A percentile compares a stretch with the other conserved stretches of the same genome.
Evolutionary conservation across 1,140 invertebrate genomes (phyloP).

Genomic region (Ips nitidus): DNA sequence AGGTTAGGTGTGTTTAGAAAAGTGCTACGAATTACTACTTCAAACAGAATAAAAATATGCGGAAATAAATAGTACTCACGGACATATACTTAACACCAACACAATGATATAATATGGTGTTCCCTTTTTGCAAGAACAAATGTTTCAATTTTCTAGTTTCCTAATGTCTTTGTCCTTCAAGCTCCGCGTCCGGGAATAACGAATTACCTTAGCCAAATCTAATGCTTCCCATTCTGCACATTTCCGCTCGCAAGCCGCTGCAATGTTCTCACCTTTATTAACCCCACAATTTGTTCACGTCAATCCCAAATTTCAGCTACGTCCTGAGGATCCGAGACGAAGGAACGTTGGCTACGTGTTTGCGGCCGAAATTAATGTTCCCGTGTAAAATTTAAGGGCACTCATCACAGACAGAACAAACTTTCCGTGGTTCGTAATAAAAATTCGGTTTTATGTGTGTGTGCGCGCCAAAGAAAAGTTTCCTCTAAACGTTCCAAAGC

Average conservation of each 20-base stretch:
- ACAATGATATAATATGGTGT: not conserved
- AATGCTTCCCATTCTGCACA: conserved; percentile 5
- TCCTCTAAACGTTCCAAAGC: no score
- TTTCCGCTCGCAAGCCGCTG: conserved; percentile 4
- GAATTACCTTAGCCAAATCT: conserved; percentile 11
- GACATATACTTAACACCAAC: no score
- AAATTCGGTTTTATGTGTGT: no score
- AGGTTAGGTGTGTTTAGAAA: no score
- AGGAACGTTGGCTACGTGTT: conserved; percentile 1
- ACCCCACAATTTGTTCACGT: conserved; percentile 11
- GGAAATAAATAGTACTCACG: no score
- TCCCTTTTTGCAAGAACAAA: not conserved
- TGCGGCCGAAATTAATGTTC: conserved; percentile 8
- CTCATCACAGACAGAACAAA: not conserved
- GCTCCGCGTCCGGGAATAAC: not conserved
- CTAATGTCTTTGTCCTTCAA: not conserved
- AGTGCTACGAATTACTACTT: no score
- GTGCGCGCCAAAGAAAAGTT: no score
- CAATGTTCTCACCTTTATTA: conserved; percentile 11
- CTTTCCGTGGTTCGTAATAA: no score
- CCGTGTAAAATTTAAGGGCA: not conserved
- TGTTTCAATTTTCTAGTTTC: conserved; percentile 1
- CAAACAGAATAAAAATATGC: no score
- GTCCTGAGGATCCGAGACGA: not conserved
- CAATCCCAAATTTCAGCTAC: conserved; percentile 6